These are phyloP conservation scores for Strigamia crassipes DNA, from an alignment of 2,888 invertebrate genomes.

Conservation along the genomic window DNA sequence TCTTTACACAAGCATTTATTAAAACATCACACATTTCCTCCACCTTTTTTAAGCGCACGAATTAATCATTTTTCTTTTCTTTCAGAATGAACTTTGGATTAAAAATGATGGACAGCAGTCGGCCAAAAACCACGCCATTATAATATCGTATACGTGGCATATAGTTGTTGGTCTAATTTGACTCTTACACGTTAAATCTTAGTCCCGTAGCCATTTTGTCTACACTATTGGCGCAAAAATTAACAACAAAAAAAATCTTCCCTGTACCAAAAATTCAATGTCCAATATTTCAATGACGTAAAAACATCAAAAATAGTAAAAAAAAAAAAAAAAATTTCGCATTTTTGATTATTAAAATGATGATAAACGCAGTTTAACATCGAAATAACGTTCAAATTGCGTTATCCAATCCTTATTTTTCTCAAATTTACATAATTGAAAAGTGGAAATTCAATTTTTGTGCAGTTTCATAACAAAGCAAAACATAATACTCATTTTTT, in stretches of 20 bases:
- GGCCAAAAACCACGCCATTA: conserved; percentile 3
- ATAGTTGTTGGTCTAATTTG: background rate
- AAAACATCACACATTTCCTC: background rate
- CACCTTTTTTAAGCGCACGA: background rate
- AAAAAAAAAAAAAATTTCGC: too few relatives aligned
- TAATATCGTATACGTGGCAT: conserved; percentile 3
- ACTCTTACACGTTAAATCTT: background rate
- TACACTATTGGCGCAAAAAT: background rate
- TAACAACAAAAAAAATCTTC: background rate
- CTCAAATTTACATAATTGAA: too few relatives aligned
- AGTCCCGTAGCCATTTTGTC: background rate
- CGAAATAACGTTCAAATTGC: too few relatives aligned
- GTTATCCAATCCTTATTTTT: too few relatives aligned
- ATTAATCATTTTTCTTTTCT: background rate
- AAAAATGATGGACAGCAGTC: conserved; percentile 2
- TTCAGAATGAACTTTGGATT: conserved; percentile 10
- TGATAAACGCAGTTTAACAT: too few relatives aligned
- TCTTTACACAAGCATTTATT: background rate
- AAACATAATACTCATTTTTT: background rate
- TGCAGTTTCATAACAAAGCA: background rate
- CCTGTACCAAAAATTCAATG: too few relatives aligned
- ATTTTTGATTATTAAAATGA: too few relatives aligned
- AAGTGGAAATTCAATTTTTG: too few relatives aligned
- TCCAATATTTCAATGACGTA: too few relatives aligned
- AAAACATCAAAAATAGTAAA: too few relatives aligned